Percentiles rank a stretch among this genome's conserved stretches.
phyloP scores from a whole-genome alignment of 2,113 vertebrate species.

The Ptilonorhynchus violaceus region DNA sequence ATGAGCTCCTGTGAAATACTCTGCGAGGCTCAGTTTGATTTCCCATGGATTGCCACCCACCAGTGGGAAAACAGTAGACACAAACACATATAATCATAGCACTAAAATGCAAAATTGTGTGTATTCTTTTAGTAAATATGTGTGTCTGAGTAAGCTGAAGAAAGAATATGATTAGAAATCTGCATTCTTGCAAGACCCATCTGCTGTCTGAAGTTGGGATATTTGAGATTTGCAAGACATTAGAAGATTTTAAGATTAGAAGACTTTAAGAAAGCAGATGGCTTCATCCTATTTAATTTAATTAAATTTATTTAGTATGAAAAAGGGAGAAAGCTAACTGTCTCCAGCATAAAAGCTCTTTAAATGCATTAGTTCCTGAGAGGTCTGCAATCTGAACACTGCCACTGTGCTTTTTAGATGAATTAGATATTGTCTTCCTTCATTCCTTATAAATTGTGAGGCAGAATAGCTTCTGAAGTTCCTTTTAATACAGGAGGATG shows the following conservation, averaged over 20 bases:
- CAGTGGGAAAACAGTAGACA: background rate
- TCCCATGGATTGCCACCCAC: conserved; percentile 3
- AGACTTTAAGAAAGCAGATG: conserved; percentile 63
- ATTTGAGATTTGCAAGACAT: conserved; percentile 58
- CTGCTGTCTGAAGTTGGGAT: conserved; percentile 32
- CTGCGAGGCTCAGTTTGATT: conserved; percentile 19
- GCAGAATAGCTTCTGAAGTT: background rate
- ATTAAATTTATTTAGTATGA: conserved; percentile 70
- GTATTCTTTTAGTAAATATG: background rate
- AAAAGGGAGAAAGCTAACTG: conserved; percentile 65
- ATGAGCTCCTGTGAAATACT: conserved; percentile 4
- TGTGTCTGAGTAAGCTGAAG: background rate
- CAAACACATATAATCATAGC: background rate
- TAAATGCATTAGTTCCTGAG: conserved; percentile 72
- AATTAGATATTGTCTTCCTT: conserved; percentile 65
- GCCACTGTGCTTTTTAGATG: conserved; percentile 50
- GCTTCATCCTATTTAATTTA: conserved; percentile 67
- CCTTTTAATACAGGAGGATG: background rate
- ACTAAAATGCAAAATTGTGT: background rate
- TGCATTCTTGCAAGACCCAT: background rate
- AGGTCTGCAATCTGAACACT: conserved; percentile 55
- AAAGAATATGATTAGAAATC: background rate
- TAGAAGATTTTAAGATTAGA: conserved; percentile 51
- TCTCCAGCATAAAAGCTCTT: conserved; percentile 75
- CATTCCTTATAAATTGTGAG: conserved; percentile 17